These are phyloP conservation scores for Drosophila parvula DNA, from an alignment of 1,140 invertebrate species.

Conservation along the genomic window DNA sequence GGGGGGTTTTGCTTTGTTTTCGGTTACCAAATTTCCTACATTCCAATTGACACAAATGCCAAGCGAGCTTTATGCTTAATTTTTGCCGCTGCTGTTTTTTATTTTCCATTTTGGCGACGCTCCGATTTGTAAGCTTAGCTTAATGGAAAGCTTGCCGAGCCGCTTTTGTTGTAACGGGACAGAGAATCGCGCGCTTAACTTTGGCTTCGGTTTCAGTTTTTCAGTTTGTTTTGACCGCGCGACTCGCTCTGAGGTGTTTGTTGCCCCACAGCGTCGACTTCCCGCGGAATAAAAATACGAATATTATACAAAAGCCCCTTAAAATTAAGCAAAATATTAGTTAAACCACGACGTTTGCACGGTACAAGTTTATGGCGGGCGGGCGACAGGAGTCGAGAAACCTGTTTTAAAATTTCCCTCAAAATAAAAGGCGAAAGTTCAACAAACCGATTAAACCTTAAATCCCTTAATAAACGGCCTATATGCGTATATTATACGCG, in stretches of 20 bases:
- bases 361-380: constrained; percentile 9
- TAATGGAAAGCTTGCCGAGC: constrained; percentile 39
- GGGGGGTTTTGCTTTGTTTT: constrained; percentile 25
- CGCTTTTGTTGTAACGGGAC: constrained; percentile 46
- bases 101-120: constrained; percentile 1
- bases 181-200: constrained; percentile 28
- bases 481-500: constrained; percentile 9
- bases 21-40: constrained; percentile 43
- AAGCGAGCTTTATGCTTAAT: constrained; percentile 28
- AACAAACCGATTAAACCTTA: constrained; percentile 28
- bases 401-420: constrained; percentile 27
- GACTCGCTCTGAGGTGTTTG: constrained; percentile 37
- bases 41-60: constrained; percentile 33
- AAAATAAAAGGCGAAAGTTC: constrained; percentile 21
- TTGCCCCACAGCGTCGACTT: constrained; percentile 35
- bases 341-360: neutral
- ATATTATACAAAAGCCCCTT: neutral
- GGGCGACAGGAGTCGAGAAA: constrained; percentile 7
- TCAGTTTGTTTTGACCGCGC: constrained; percentile 72
- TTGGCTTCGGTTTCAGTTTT: constrained; percentile 65
- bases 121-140: constrained; percentile 29
- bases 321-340: constrained; percentile 14
- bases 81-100: neutral
- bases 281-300: constrained; percentile 11
- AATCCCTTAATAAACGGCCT: constrained; percentile 20